Base-by-base conservation (phyloP, 2,113 vertebrate genomes). In the Hippocampus comes region DNA sequence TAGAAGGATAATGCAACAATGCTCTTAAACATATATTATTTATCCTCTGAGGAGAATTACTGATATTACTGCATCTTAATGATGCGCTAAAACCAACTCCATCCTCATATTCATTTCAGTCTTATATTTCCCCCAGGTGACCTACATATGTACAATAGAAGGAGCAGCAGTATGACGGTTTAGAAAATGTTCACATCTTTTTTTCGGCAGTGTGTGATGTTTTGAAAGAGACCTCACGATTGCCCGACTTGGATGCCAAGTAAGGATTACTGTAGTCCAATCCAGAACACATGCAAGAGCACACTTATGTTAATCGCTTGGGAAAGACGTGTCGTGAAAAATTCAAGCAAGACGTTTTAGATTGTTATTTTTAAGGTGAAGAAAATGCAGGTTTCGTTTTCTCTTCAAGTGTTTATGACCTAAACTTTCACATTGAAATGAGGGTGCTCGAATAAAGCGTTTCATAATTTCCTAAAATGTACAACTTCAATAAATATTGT, bases 211-310 rank as follows among this genome's bases (percentile, higher is more conserved):
- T 43, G 6, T 18, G n/a, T 48, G 2, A 51, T 76, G 72, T 73
- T 80, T 73, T 74, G 60, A 78, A 15, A 2, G 25, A 67, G 23
- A 57, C 66, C 46, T 70, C 41, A 74, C 46, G 71, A 76, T 78
- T 25, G 12, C 4, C 68, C 20, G 17, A 63, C 27, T 64, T 27
- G 46, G 21, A 77, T 75, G 78, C 76, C 82, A 77, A 70, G 74
- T 66, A 72, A 38, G 10, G 80, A 83, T 87, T 83, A 81, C 34
- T 38, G 34, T 38, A 0, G 17, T 34, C 12, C 43, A 77, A 71
- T 74, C 74, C 56, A 23, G 73, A 43, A 70, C 21, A 66, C 78
- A 72, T 71, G 80, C 67, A 73, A 51, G 43, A 81, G 57, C 63
- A 64, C 71, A 38, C 34, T 20, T 41, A 59, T 42, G 78, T 61